phyloP scores from a whole-genome alignment of 2,797 vertebrate genomes.

The Mormyrus hasselquistii region DNA sequence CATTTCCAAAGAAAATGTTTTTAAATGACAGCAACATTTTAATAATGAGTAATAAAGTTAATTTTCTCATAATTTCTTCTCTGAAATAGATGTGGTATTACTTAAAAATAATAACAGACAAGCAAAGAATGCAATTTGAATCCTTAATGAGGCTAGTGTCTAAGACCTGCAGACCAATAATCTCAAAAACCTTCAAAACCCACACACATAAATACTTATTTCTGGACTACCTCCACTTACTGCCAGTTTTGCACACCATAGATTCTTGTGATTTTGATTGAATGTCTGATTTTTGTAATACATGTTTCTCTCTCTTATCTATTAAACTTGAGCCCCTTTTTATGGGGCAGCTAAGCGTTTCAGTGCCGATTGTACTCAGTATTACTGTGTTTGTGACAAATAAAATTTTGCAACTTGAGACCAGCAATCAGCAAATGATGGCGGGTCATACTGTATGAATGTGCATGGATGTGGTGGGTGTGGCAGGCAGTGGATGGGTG shows the following conservation, averaged over 20 bases:
- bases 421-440: neutral
- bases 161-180: neutral
- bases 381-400: neutral
- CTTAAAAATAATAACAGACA: neutral
- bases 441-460: neutral
- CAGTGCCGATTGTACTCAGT: neutral
- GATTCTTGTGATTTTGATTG: neutral
- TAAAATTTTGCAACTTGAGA: neutral
- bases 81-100: neutral
- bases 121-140: neutral
- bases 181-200: neutral
- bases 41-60: neutral
- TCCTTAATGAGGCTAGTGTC: neutral
- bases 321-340: neutral
- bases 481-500: neutral
- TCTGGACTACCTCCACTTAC: neutral
- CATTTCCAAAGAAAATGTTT: neutral
- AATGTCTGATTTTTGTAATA: neutral
- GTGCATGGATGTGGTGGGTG: neutral
- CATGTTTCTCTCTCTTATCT: neutral
- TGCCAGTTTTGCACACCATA: neutral
- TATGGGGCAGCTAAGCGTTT: neutral
- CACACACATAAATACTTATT: neutral
- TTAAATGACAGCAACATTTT: neutral
- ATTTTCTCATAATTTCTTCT: neutral